A percentile compares a stretch with the other conserved stretches of the same genome.
Conservation (phyloP, 2,797 vertebrate genomes). For the Sebastes elongatus region DNA sequence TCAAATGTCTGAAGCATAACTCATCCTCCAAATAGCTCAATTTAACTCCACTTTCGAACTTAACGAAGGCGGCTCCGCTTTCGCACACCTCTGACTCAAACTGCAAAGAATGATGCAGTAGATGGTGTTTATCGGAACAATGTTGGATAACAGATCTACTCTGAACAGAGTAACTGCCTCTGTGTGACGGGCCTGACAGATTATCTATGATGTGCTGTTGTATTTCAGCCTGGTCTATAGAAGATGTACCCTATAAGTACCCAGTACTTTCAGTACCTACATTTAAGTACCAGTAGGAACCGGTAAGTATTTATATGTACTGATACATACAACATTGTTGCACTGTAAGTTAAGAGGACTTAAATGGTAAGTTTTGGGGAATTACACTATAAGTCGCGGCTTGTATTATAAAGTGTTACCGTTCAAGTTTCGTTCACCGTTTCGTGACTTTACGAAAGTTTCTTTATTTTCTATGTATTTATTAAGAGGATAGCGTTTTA, state of each 20-base stretch:
- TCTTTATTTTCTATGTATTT: slow-evolving; percentile 49
- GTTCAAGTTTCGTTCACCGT: neutral
- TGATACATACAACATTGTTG: too few species aligned
- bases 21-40: slow-evolving; percentile 18
- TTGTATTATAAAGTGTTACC: too few species aligned
- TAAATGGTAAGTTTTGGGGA: too few species aligned
- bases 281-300: too few species aligned
- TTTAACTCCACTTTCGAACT: slow-evolving; percentile 1
- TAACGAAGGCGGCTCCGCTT: neutral
- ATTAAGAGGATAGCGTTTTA: neutral
- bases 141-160: neutral
- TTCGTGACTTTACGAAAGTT: neutral
- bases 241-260: neutral
- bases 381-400: too few species aligned
- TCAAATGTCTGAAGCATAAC: slow-evolving; percentile 5
- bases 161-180: neutral
- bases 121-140: neutral
- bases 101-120: neutral
- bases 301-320: too few species aligned
- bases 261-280: too few species aligned
- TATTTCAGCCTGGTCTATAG: neutral
- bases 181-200: neutral
- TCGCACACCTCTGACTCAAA: slow-evolving; percentile 27
- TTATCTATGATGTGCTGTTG: too few species aligned
- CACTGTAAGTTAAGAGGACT: too few species aligned